Evolutionary conservation across 2,113 vertebrate genomes (phyloP).

Genomic region (Lontra canadensis): DNA sequence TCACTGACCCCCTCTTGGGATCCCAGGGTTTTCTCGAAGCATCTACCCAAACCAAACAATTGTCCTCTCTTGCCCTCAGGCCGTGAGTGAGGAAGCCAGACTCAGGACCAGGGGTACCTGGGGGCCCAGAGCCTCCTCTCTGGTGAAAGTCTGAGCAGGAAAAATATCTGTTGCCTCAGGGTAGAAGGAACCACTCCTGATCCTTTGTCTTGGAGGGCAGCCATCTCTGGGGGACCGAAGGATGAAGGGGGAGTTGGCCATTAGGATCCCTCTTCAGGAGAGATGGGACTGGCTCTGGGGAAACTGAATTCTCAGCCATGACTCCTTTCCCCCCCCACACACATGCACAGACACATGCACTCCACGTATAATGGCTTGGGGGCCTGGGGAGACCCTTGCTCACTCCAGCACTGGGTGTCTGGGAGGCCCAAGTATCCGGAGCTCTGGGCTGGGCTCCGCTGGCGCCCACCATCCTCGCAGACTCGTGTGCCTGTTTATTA

Average conservation of each 20-base stretch:
- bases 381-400: not conserved
- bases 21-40: not conserved
- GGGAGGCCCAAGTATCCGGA: not conserved
- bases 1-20: accelerated
- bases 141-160: not conserved
- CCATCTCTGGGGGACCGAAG: not conserved
- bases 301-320: not conserved
- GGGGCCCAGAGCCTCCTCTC: not conserved
- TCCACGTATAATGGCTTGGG: not conserved
- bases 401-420: not conserved
- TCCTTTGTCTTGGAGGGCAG: not conserved
- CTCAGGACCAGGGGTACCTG: not conserved
- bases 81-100: not conserved
- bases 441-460: not conserved
- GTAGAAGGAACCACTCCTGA: not conserved
- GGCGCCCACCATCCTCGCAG: not conserved
- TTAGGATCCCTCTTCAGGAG: not conserved
- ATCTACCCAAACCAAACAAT: not conserved
- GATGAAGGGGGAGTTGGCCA: not conserved
- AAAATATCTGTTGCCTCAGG: not conserved
- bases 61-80: not conserved
- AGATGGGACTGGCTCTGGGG: not conserved
- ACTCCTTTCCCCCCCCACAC: not conserved
- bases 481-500: not conserved
- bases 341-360: not conserved